phyloP scores from a whole-genome alignment of 2,888 invertebrate species.

The Cynaeus angustus region DNA sequence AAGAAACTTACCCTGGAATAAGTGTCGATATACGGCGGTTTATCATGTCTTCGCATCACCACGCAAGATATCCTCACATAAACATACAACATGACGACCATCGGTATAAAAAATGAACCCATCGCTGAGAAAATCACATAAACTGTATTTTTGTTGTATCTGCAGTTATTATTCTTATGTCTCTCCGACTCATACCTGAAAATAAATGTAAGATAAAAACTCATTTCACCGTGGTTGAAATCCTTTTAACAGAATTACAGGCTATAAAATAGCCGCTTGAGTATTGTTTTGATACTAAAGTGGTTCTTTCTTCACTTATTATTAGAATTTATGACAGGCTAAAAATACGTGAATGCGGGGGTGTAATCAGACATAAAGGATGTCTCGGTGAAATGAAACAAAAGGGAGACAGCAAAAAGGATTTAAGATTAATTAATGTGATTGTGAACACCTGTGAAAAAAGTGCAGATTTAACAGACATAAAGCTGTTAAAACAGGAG shows the following conservation, averaged over 20 bases:
- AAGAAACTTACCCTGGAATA: conserved; percentile 68
- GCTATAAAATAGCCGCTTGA: conserved; percentile 23
- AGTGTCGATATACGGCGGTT: conserved; percentile 78
- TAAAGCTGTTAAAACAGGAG: not conserved
- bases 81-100: conserved; percentile 95
- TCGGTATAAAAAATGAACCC: conserved; percentile 96
- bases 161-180: conserved; percentile 81
- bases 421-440: not conserved
- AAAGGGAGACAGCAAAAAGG: not conserved
- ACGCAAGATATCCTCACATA: conserved; percentile 93
- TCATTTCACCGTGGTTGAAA: conserved; percentile 2
- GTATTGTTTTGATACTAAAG: conserved; percentile 33
- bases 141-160: conserved; percentile 93
- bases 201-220: conserved; percentile 22
- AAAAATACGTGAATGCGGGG: conserved; percentile 19
- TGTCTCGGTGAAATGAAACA: conserved; percentile 4
- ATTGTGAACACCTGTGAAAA: no score
- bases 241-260: conserved; percentile 30
- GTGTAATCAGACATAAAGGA: not conserved
- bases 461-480: no score
- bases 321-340: conserved; percentile 25
- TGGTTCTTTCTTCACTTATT: conserved; percentile 20
- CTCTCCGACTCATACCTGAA: conserved; percentile 83
- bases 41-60: conserved; percentile 85
- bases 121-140: conserved; percentile 97